phyloP scores from a whole-genome alignment of 2,888 invertebrate genomes.

The Allygus modestus region DNA sequence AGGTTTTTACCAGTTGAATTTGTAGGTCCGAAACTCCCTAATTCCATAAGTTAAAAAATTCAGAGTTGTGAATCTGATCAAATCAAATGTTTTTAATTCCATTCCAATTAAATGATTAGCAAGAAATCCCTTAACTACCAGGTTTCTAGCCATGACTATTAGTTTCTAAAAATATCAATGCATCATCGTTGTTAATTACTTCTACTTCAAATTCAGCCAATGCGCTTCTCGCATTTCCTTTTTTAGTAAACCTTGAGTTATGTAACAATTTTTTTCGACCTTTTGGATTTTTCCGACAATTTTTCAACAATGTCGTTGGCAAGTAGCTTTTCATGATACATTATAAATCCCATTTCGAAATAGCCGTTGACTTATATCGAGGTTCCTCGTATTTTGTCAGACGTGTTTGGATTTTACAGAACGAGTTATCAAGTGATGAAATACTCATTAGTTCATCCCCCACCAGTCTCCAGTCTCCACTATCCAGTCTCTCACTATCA shows the following conservation, averaged over 20 bases:
- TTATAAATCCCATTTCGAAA: too few species aligned
- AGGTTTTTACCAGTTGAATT: too few species aligned
- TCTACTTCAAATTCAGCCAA: background rate
- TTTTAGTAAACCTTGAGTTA: background rate
- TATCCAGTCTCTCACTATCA: too few species aligned
- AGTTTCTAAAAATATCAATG: constrained; percentile 23
- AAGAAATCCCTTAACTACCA: too few species aligned
- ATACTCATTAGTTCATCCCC: background rate
- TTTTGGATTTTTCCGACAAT: too few species aligned
- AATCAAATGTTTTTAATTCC: too few species aligned
- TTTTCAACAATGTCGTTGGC: too few species aligned
- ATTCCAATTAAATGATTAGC: too few species aligned
- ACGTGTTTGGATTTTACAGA: background rate
- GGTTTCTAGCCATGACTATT: background rate
- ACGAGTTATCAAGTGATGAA: background rate
- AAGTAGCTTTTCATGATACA: too few species aligned
- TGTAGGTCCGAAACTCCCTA: too few species aligned
- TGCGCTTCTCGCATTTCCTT: background rate
- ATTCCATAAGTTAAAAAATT: too few species aligned
- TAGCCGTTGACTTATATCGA: background rate
- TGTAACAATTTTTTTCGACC: background rate
- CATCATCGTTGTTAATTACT: constrained; percentile 26
- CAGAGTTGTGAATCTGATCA: too few species aligned
- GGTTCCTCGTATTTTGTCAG: background rate
- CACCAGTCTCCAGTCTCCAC: background rate